Conservation (phyloP, 2,888 invertebrate species). For the Dorcus parallelipipedus region DNA sequence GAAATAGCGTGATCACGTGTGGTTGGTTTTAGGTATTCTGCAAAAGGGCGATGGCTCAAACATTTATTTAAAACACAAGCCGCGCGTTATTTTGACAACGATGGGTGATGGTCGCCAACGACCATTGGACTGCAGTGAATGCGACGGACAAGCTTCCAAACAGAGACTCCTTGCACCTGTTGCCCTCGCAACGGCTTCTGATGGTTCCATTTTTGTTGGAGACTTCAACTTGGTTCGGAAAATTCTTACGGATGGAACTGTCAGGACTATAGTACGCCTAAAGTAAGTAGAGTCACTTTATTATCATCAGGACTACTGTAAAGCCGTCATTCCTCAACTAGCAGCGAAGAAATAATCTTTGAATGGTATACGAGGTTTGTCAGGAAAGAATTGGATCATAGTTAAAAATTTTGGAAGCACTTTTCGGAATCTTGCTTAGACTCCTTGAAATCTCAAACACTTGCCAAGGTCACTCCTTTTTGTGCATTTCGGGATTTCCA, state of each 20-base stretch:
- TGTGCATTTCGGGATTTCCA: no score
- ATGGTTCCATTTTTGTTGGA: conserved; percentile 92
- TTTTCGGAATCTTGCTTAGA: no score
- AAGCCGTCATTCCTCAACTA: no score
- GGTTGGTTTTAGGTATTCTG: conserved; percentile 67
- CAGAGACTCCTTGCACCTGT: conserved; percentile 88
- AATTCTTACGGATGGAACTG: conserved; percentile 80
- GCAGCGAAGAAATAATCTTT: no score
- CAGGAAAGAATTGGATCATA: no score
- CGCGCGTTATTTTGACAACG: conserved; percentile 83
- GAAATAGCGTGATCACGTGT: not conserved
- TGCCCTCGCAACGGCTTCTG: conserved; percentile 85
- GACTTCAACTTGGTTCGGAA: conserved; percentile 92
- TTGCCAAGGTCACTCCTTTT: no score
- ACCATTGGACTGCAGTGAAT: conserved; percentile 78
- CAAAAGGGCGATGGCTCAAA: conserved; percentile 98
- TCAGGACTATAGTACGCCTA: conserved; percentile 73
- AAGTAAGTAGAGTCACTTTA: conserved; percentile 60
- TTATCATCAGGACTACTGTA: not conserved
- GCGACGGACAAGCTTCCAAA: conserved; percentile 74
- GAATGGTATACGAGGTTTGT: no score
- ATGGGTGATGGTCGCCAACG: conserved; percentile 92
- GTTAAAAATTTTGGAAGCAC: no score
- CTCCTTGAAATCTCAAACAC: no score
- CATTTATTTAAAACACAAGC: conserved; percentile 90